These are phyloP conservation scores for Eubasilissa regina DNA, from an alignment of 1,140 invertebrate genomes.

Conservation along the genomic window DNA sequence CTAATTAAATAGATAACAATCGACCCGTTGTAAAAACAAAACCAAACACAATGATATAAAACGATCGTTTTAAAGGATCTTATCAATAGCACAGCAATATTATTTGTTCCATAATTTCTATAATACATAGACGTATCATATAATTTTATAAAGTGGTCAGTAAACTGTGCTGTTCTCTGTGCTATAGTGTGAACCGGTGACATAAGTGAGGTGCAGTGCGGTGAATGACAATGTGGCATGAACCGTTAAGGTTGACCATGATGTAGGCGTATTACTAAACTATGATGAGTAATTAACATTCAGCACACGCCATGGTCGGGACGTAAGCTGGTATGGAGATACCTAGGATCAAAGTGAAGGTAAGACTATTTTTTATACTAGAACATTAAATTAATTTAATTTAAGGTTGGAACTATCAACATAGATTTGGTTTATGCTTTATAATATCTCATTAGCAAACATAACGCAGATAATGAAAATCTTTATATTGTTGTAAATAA, in stretches of 20 bases:
- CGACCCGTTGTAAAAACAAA: neutral
- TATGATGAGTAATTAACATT: constrained; percentile 6
- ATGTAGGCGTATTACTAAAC: neutral
- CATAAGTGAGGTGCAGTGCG: constrained; percentile 11
- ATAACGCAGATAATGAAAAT: no score
- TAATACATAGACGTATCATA: neutral
- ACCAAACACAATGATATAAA: no score
- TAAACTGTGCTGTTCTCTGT: no score
- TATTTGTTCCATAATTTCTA: neutral
- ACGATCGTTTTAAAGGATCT: no score
- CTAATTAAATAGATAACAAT: neutral
- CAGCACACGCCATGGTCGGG: neutral
- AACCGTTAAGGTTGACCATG: neutral
- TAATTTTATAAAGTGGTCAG: neutral
- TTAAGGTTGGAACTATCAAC: no score
- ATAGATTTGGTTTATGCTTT: no score
- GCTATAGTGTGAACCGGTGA: neutral
- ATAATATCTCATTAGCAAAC: no score
- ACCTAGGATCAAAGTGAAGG: neutral
- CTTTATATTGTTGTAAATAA: no score
- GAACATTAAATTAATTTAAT: no score
- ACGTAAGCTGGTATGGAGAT: constrained; percentile 11
- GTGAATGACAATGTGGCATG: constrained; percentile 14
- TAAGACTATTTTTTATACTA: no score
- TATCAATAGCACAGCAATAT: neutral